Conservation (phyloP, 2,113 vertebrate species). For the Anolis carolinensis region DNA sequence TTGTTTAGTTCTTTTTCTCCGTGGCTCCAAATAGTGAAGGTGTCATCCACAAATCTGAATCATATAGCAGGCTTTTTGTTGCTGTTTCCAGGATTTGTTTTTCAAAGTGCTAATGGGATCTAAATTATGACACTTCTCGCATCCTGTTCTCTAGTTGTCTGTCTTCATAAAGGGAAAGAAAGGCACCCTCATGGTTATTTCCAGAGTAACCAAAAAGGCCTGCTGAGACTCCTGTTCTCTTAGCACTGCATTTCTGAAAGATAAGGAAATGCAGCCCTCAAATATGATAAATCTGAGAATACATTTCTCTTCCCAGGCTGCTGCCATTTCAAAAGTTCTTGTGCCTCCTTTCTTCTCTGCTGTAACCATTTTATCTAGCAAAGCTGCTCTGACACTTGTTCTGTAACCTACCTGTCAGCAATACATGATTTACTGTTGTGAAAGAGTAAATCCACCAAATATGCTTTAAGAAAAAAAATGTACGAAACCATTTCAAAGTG, state of each 20-base stretch:
- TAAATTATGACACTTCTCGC: background rate
- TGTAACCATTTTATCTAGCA: slow-evolving; percentile 42
- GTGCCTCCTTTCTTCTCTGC: slow-evolving; percentile 17
- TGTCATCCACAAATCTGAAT: no score
- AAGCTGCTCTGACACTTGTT: slow-evolving; percentile 50
- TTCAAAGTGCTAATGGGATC: background rate
- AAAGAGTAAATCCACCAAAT: slow-evolving; percentile 48
- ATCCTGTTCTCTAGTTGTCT: background rate
- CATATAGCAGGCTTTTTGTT: no score
- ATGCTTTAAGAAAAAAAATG: slow-evolving; percentile 12
- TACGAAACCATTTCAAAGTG: slow-evolving; percentile 49
- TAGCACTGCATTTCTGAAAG: slow-evolving; percentile 16
- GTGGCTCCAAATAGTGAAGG: no score
- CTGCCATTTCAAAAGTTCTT: slow-evolving; percentile 15
- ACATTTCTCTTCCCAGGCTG: background rate
- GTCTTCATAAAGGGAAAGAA: background rate
- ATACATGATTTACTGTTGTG: slow-evolving; percentile 53
- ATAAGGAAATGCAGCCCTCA: slow-evolving; percentile 5
- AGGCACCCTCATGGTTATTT: background rate
- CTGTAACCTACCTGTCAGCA: slow-evolving; percentile 46
- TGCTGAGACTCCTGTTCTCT: background rate
- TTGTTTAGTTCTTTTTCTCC: no score
- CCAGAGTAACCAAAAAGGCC: slow-evolving; percentile 5
- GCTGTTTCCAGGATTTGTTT: no score
- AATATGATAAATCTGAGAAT: background rate